These are phyloP conservation scores for Aphelocoma californica DNA, from an alignment of 2,797 vertebrate species.

Conservation along the genomic window DNA sequence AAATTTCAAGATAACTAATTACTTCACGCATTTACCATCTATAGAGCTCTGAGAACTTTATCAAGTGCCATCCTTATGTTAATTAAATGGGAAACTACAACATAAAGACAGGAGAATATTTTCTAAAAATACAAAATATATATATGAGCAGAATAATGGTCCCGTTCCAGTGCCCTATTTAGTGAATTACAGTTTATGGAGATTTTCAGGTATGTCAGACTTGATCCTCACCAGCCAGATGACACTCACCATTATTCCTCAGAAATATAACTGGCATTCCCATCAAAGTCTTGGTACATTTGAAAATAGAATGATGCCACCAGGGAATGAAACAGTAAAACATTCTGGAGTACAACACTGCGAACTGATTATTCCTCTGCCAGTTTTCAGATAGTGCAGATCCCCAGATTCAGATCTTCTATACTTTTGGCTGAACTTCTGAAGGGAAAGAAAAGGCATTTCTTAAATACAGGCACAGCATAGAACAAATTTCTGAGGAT, in stretches of 20 bases:
- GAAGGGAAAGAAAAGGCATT: neutral
- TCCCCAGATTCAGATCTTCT: neutral
- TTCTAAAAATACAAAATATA: neutral
- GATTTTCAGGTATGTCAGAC: neutral
- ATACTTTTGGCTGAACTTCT: neutral
- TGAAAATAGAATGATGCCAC: neutral
- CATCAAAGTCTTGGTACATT: neutral
- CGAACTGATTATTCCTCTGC: neutral
- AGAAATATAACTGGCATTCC: neutral
- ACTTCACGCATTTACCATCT: neutral
- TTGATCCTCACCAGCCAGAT: neutral
- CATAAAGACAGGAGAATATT: neutral
- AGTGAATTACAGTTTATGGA: neutral
- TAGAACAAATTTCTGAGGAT: neutral
- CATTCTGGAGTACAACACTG: neutral
- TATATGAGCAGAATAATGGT: neutral
- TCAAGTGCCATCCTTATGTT: neutral
- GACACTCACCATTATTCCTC: neutral
- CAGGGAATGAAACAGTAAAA: neutral
- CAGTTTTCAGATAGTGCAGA: neutral
- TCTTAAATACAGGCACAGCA: neutral
- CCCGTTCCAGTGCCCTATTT: neutral
- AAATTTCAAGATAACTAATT: neutral
- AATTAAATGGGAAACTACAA: neutral
- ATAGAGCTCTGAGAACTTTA: neutral